Percentiles rank a stretch among this genome's conserved stretches.
phyloP scores from a whole-genome alignment of 92 coral and sea anemone genomes.

The Phenganax stokvisi region DNA sequence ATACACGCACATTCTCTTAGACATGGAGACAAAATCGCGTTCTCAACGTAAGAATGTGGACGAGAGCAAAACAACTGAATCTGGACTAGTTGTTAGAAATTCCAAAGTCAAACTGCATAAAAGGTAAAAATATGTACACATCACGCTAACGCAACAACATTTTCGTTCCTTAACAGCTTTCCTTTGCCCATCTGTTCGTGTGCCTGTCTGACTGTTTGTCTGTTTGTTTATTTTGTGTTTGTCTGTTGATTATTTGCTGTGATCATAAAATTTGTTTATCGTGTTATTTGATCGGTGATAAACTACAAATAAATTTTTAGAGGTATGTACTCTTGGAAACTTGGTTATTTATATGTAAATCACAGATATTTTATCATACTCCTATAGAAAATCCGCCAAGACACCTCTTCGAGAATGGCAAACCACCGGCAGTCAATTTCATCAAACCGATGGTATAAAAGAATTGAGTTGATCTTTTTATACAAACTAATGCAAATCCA shows the following conservation, averaged over 20 bases:
- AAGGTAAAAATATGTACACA: neutral
- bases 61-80: conserved; percentile 8
- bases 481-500: neutral
- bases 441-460: neutral
- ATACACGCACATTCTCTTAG: no score
- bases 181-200: neutral
- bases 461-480: neutral
- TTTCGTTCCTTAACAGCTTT: neutral
- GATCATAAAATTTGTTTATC: neutral
- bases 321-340: no score
- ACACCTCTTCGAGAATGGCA: conserved; percentile 24
- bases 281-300: neutral
- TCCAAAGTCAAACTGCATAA: conserved; percentile 1
- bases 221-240: no score
- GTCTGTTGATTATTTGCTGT: no score
- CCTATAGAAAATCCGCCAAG: conserved; percentile 1
- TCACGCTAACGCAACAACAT: neutral
- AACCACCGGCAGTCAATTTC: neutral
- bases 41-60: neutral
- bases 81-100: neutral
- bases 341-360: no score
- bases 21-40: neutral
- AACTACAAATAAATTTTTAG: neutral
- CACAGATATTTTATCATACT: neutral
- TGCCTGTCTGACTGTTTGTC: no score